These are phyloP conservation scores for Caenorhabditis sinica DNA, from an alignment of 2,888 invertebrate genomes.

Conservation along the genomic window DNA sequence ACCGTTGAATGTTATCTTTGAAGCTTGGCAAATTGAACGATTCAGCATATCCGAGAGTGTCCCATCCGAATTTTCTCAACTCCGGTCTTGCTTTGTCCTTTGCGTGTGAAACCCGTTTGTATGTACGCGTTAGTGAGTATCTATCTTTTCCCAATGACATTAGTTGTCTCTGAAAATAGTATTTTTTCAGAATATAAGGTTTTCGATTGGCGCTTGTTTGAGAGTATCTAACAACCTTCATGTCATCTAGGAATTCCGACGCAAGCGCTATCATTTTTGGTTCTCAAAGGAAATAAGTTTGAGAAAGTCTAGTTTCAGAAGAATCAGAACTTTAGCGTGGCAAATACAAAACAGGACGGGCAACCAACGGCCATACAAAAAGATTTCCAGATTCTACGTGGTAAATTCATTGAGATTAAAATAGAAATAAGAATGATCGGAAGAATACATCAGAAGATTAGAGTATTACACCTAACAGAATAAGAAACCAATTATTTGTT, in stretches of 20 bases:
- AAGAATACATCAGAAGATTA: background rate
- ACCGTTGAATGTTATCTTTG: constrained; percentile 91
- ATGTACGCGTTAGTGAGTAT: constrained; percentile 55
- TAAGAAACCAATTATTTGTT: constrained; percentile 27
- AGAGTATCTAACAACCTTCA: constrained; percentile 35
- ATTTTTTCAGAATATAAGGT: no score
- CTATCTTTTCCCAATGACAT: constrained; percentile 57
- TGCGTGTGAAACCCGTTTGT: constrained; percentile 70
- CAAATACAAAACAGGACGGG: constrained; percentile 28
- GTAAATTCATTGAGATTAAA: constrained; percentile 21
- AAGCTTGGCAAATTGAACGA: constrained; percentile 62
- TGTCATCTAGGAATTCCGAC: constrained; percentile 38
- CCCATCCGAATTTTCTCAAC: constrained; percentile 79
- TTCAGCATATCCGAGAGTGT: constrained; percentile 72
- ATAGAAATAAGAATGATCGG: background rate
- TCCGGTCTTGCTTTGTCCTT: constrained; percentile 80
- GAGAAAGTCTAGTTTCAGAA: background rate
- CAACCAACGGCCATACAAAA: constrained; percentile 2
- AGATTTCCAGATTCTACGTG: background rate
- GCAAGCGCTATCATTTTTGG: constrained; percentile 30
- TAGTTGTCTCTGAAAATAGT: constrained; percentile 50
- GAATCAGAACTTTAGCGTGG: background rate
- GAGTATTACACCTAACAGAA: background rate
- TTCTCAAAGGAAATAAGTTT: background rate
- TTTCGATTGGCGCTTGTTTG: no score